Conservation (phyloP, 2,113 vertebrate species). For the Ptilorrhoa leucosticta region DNA sequence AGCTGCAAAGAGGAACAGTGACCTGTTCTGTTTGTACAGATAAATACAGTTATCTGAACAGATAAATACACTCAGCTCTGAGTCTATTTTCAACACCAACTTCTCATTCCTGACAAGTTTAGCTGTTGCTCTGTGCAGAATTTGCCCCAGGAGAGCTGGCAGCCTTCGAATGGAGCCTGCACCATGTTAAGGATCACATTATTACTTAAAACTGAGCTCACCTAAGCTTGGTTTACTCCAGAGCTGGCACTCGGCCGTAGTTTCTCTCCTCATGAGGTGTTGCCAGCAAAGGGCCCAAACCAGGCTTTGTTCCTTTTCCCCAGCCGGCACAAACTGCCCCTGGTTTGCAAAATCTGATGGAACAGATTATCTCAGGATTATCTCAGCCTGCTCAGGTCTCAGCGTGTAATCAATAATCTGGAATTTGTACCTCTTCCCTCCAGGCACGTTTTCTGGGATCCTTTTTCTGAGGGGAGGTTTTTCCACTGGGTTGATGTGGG, state of each 20-base stretch:
- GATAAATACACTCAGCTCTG: not conserved
- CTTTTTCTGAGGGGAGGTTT: not conserved
- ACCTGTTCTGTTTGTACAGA: not conserved
- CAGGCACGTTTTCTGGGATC: not conserved
- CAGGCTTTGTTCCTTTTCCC: not conserved
- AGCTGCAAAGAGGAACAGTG: not conserved
- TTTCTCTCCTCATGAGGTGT: not conserved
- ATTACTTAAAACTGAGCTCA: fast-evolving
- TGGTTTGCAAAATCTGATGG: not conserved
- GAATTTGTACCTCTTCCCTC: not conserved
- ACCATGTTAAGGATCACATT: not conserved
- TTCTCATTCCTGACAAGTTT: not conserved
- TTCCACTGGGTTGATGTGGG: fast-evolving
- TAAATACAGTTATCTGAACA: not conserved
- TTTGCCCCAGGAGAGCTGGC: not conserved
- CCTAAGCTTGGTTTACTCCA: fast-evolving
- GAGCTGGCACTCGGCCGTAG: fast-evolving
- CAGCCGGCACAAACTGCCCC: not conserved
- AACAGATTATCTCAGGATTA: not conserved
- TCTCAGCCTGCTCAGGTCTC: not conserved
- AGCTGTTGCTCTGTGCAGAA: not conserved
- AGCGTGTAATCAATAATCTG: not conserved
- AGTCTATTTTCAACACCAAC: not conserved
- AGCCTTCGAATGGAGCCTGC: not conserved
- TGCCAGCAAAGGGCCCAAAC: not conserved